Conservation (phyloP, 2,888 invertebrate genomes). For the Caenorhabditis japonica region DNA sequence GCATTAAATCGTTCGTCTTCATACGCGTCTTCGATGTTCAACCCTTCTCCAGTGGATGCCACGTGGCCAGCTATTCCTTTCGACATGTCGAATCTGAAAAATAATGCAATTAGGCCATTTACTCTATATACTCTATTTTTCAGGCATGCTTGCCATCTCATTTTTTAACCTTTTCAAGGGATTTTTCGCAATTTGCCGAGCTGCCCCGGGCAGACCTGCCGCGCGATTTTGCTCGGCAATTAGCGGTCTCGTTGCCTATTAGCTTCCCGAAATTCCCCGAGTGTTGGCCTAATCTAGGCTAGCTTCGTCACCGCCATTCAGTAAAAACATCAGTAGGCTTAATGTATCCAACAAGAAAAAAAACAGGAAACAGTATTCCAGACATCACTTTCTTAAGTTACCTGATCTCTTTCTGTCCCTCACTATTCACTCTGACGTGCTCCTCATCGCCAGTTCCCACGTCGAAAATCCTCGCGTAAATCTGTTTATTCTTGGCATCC, state of each 20-base stretch:
- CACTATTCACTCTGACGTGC: slow-evolving; percentile 62
- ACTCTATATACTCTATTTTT: no score
- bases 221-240: no score
- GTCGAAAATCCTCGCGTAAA: slow-evolving; percentile 88
- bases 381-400: slow-evolving; percentile 8
- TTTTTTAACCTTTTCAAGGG: neutral
- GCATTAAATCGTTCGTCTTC: slow-evolving; percentile 79
- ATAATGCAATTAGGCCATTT: neutral
- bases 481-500: slow-evolving; percentile 84
- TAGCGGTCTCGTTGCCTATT: no score
- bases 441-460: slow-evolving; percentile 76
- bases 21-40: slow-evolving; percentile 89
- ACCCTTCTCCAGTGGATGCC: slow-evolving; percentile 85
- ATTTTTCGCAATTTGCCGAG: no score
- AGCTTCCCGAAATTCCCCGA: no score
- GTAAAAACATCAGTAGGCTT: no score
- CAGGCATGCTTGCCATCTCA: no score
- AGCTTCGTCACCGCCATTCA: no score
- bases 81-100: slow-evolving; percentile 83
- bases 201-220: no score
- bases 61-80: slow-evolving; percentile 89
- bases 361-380: no score
- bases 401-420: slow-evolving; percentile 72
- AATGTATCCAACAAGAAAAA: no score
- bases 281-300: no score